A percentile compares a stretch with the other conserved stretches of the same genome.
These are phyloP conservation scores for Drosophila cardini DNA, from an alignment of 1,140 invertebrate species.

Conservation along the genomic window DNA sequence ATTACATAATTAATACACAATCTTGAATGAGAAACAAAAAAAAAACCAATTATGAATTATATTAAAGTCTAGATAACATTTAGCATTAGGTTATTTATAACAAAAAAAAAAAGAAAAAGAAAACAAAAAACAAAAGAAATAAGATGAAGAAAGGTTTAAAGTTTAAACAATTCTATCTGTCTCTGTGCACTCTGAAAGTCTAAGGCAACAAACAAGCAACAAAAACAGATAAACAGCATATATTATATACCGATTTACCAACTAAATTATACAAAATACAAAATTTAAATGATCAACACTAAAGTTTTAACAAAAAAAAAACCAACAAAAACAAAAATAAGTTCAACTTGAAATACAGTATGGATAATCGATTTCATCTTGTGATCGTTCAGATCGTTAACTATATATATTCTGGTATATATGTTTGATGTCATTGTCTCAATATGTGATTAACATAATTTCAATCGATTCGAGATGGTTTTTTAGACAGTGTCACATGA, in stretches of 20 bases:
- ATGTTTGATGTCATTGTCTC: slow-evolving; percentile 2
- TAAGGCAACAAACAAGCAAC: slow-evolving; percentile 54
- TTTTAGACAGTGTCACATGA: slow-evolving; percentile 15
- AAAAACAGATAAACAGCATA: slow-evolving; percentile 43
- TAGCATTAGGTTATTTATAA: slow-evolving; percentile 79
- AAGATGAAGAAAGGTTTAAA: slow-evolving; percentile 50
- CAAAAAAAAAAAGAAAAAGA: slow-evolving; percentile 55
- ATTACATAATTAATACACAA: slow-evolving; percentile 57
- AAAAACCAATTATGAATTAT: slow-evolving; percentile 66
- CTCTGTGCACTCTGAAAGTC: slow-evolving; percentile 74
- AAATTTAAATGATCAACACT: slow-evolving; percentile 45
- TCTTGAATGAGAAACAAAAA: slow-evolving; percentile 40
- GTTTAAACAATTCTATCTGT: slow-evolving; percentile 48
- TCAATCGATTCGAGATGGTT: slow-evolving; percentile 15
- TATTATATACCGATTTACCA: slow-evolving; percentile 67
- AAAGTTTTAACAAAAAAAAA: slow-evolving; percentile 13
- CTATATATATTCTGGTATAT: slow-evolving; percentile 11
- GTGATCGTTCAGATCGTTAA: not conserved
- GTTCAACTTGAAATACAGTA: slow-evolving; percentile 15
- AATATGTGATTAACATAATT: slow-evolving; percentile 20
- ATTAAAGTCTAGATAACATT: slow-evolving; percentile 76
- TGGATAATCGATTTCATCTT: not conserved
- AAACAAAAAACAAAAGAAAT: slow-evolving; percentile 37
- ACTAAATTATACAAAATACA: slow-evolving; percentile 65
- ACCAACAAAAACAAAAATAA: not conserved